Percentiles rank a stretch among this genome's conserved stretches.
Conservation (phyloP, 2,797 vertebrate species). For the Muscicapa comitata region DNA sequence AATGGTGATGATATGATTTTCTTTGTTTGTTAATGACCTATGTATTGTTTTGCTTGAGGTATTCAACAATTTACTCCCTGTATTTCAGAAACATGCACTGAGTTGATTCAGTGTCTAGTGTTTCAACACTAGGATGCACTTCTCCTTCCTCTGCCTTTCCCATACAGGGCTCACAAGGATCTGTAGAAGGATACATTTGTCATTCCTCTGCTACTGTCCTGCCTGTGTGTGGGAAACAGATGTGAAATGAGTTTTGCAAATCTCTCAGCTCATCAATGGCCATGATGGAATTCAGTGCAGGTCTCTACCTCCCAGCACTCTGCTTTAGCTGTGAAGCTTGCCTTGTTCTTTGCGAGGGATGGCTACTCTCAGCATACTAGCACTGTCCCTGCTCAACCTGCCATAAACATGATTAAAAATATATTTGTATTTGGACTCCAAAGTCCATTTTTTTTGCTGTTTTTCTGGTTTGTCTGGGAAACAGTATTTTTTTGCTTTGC, state of each 20-base stretch:
- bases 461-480: background rate
- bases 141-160: background rate
- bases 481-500: background rate
- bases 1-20: background rate
- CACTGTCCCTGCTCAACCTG: background rate
- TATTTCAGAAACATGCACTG: background rate
- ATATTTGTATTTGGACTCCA: background rate
- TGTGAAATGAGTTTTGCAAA: background rate
- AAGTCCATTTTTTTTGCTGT: background rate
- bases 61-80: background rate
- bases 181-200: background rate
- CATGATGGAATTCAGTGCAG: background rate
- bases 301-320: background rate
- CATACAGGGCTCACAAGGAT: background rate
- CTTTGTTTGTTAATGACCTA: background rate
- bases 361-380: background rate
- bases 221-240: background rate
- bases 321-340: background rate
- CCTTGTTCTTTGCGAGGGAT: background rate
- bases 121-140: background rate
- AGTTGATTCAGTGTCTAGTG: background rate
- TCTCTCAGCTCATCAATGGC: background rate
- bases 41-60: background rate
- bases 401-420: background rate
- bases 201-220: background rate